These are phyloP conservation scores for Aix galericulata DNA, from an alignment of 2,113 vertebrate species.

Conservation along the genomic window DNA sequence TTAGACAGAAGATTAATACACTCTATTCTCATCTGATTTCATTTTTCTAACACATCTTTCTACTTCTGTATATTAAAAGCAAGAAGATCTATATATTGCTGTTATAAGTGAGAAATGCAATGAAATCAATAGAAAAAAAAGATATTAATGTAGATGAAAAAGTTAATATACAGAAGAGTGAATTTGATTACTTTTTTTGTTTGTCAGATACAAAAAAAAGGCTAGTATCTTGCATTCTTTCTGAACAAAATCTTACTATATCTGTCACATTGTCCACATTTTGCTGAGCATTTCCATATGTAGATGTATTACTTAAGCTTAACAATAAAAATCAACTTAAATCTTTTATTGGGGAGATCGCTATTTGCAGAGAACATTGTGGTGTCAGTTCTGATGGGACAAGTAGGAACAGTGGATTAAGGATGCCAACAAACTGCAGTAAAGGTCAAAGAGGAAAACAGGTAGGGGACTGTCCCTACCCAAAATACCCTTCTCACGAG, in stretches of 20 bases:
- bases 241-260: neutral
- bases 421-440: neutral
- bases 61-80: neutral
- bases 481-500: neutral
- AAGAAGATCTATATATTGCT: neutral
- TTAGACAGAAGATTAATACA: conserved; percentile 24
- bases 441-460: neutral
- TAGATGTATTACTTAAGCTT: neutral
- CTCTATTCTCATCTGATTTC: conserved; percentile 37
- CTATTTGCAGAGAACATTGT: neutral
- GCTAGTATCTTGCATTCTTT: neutral
- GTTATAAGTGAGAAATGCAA: neutral
- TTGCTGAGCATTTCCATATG: neutral
- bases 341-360: neutral
- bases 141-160: neutral
- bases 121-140: neutral
- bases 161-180: neutral
- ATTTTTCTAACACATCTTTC: conserved; percentile 31
- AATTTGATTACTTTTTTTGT: neutral
- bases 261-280: neutral
- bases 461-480: neutral
- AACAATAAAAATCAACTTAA: neutral
- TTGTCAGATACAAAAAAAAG: neutral
- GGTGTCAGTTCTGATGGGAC: neutral
- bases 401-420: neutral